These are phyloP conservation scores for Helicolenus hilgendorfi DNA, from an alignment of 2,797 vertebrate genomes.

Conservation along the genomic window DNA sequence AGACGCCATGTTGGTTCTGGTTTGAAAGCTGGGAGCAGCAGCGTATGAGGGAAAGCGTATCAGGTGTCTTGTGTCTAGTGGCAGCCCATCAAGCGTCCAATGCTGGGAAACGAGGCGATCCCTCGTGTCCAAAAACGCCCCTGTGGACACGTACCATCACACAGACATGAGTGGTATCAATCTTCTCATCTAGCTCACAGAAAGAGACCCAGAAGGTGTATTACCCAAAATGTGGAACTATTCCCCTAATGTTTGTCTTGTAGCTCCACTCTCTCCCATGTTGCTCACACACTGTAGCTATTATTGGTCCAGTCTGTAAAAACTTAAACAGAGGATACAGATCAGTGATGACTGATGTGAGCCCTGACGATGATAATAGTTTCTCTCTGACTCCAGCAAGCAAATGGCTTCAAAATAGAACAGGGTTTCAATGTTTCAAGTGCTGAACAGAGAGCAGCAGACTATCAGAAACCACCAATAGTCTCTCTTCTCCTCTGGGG, in stretches of 20 bases:
- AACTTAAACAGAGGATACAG: neutral
- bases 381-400: neutral
- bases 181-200: neutral
- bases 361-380: neutral
- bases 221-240: neutral
- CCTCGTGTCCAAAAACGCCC: no score
- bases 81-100: no score
- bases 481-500: neutral
- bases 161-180: neutral
- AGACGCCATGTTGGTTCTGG: no score
- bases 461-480: neutral
- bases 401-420: neutral
- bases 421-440: neutral
- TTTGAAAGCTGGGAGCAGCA: no score
- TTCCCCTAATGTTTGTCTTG: slow-evolving; percentile 1
- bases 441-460: neutral
- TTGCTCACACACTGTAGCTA: neutral
- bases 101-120: no score
- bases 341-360: neutral
- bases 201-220: neutral
- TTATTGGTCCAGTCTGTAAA: neutral
- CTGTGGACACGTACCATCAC: no score
- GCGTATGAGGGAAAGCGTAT: no score
- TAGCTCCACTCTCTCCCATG: neutral
- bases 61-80: no score